Conservation (phyloP, 2,113 vertebrate genomes). For the Misgurnus mizolepis region DNA sequence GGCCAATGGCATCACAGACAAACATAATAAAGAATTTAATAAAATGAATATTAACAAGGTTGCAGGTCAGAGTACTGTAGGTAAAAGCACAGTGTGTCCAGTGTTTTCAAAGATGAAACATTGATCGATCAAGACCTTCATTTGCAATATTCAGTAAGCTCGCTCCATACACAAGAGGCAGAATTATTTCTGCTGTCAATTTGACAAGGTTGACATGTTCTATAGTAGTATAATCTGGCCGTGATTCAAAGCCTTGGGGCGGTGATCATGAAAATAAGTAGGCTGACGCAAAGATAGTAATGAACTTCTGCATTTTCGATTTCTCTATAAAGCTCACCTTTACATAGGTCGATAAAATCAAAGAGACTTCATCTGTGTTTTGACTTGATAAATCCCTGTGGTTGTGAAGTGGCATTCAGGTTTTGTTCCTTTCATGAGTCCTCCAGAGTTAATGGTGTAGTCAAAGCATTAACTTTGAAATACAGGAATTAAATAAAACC, state of each 20-base stretch:
- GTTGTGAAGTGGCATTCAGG: constrained; percentile 23
- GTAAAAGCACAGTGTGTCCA: not conserved
- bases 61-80: not conserved
- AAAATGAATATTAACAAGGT: constrained; percentile 6
- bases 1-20: too few species aligned
- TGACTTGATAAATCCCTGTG: constrained; percentile 32
- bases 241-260: constrained; percentile 10
- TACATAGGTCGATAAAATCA: not conserved
- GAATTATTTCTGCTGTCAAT: not conserved
- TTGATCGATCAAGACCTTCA: constrained; percentile 12
- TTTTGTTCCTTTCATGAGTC: constrained; percentile 6
- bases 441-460: constrained; percentile 25
- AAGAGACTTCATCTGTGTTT: constrained; percentile 27
- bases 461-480: constrained; percentile 43
- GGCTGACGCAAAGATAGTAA: constrained; percentile 5
- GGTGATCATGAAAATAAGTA: not conserved
- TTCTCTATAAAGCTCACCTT: not conserved
- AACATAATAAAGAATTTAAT: too few species aligned
- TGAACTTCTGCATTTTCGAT: constrained; percentile 2
- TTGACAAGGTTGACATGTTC: not conserved
- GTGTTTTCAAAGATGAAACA: not conserved
- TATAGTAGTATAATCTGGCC: constrained; percentile 4
- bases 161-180: not conserved
- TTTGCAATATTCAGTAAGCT: constrained; percentile 7
- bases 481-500: constrained; percentile 29